phyloP scores from a whole-genome alignment of 2,888 invertebrate genomes.

The Phyllotreta cruciferae region DNA sequence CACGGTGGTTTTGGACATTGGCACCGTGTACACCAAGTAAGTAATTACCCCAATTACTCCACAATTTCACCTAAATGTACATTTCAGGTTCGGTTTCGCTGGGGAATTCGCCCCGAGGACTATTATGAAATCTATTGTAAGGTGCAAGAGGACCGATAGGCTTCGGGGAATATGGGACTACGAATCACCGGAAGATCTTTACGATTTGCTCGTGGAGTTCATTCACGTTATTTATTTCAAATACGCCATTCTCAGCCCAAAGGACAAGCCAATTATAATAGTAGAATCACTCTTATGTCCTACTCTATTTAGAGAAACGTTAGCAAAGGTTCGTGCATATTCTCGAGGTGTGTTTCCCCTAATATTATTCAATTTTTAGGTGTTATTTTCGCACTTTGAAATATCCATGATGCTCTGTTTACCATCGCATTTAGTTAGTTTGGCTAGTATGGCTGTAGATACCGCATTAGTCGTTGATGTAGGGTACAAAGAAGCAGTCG shows the following conservation, averaged over 20 bases:
- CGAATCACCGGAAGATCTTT: conserved; percentile 72
- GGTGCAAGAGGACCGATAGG: conserved; percentile 69
- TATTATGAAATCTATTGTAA: conserved; percentile 82
- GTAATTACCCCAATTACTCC: neutral
- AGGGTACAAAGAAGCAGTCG: conserved; percentile 83
- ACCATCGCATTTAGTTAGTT: conserved; percentile 83
- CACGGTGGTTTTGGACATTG: conserved; percentile 89
- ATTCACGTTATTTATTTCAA: conserved; percentile 88
- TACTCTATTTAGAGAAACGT: conserved; percentile 81
- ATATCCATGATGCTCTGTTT: conserved; percentile 70
- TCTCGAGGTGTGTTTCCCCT: neutral
- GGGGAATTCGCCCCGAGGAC: conserved; percentile 88
- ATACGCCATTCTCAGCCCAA: conserved; percentile 91
- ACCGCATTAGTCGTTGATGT: conserved; percentile 87
- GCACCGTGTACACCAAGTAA: conserved; percentile 91
- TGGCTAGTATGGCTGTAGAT: conserved; percentile 82
- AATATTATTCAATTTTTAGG: conserved; percentile 44
- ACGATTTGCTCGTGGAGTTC: conserved; percentile 87
- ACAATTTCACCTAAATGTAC: neutral
- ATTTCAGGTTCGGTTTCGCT: conserved; percentile 84
- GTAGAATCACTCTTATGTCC: conserved; percentile 89
- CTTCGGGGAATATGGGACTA: conserved; percentile 72
- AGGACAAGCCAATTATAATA: conserved; percentile 89
- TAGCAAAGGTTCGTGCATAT: conserved; percentile 71
- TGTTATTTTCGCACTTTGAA: conserved; percentile 90